Conservation (phyloP, 2,888 invertebrate genomes). For the Ochropleura plecta region DNA sequence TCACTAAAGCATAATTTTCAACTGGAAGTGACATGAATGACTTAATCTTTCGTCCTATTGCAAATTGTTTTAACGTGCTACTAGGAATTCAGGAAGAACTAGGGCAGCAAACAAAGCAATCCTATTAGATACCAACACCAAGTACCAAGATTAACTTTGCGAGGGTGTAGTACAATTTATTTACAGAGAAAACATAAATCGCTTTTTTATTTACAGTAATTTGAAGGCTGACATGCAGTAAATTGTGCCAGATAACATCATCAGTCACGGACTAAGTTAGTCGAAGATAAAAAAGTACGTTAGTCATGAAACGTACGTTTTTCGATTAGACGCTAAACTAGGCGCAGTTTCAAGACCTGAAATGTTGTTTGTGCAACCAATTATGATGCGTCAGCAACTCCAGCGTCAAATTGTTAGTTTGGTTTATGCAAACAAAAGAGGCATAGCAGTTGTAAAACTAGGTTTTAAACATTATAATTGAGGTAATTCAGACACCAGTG, state of each 20-base stretch:
- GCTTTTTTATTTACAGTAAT: slow-evolving; percentile 13
- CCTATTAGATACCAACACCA: not conserved
- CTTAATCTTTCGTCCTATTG: slow-evolving; percentile 20
- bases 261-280: slow-evolving; percentile 19
- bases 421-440: not conserved
- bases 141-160: slow-evolving; percentile 7
- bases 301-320: slow-evolving; percentile 11
- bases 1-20: slow-evolving; percentile 15
- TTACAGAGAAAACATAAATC: not conserved
- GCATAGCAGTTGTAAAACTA: not conserved
- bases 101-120: slow-evolving; percentile 2
- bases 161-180: not conserved
- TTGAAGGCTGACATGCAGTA: slow-evolving; percentile 13
- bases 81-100: not conserved
- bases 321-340: not conserved
- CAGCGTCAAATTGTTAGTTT: not conserved
- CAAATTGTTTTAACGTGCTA: slow-evolving; percentile 14
- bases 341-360: not conserved
- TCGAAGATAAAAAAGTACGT: slow-evolving; percentile 14
- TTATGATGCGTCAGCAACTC: not conserved
- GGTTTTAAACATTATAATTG: not conserved
- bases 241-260: slow-evolving; percentile 32
- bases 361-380: not conserved
- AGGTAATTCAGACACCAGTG: not conserved
- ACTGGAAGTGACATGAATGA: slow-evolving; percentile 26